Evolutionary conservation across 2,888 invertebrate species (phyloP), one percentile per base, ranked within the genome.

Genomic region (Gisinianus flammeolus): DNA sequence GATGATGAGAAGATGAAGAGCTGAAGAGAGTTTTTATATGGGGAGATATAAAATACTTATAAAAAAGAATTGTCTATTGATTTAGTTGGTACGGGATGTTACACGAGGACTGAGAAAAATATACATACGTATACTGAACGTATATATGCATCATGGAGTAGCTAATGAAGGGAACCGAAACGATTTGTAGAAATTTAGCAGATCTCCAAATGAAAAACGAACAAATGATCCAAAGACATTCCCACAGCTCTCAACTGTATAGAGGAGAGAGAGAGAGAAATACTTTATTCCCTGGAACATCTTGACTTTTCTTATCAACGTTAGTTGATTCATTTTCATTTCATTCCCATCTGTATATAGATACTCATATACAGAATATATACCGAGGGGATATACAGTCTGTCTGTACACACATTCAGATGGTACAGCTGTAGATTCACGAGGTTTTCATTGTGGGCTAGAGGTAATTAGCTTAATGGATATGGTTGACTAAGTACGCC

Each of bases 161-260:
- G 72, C 72, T 72, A 72, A 72, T 72, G 72, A 72, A 72, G 54
- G 70, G 54, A 54, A 52, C 70, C 54, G 54, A 54, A 70, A 30
- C 72, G 72, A 72, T 72, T 72, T 72, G 19, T n/a, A 58, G 58
- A 33, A 72, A 70, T 70, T 58, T 31, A 30, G 22, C 31, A 33
- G 72, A 70, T 54, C 68, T 35, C 52, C 26, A 44, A 28, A 44
- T 12, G 19, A 19, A 44, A 44, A 44, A 44, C 44, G 26, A 70
- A 70, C 70, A 70, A 70, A 70, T 70, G 70, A 70, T 44, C 54
- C 54, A 58, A 44, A 24, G 26, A 58, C 30, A 33, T 71, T 71
- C 28, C 30, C 30, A 22, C 58, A n/a, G 22, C 10, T 8, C 19
- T 24, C 58, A 58, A 58, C 1, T n/a, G 10, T 8, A 24, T 2